A percentile compares a stretch with the other conserved stretches of the same genome.
phyloP scores from a whole-genome alignment of 2,797 vertebrate species.

The Crocidura indochinensis region DNA sequence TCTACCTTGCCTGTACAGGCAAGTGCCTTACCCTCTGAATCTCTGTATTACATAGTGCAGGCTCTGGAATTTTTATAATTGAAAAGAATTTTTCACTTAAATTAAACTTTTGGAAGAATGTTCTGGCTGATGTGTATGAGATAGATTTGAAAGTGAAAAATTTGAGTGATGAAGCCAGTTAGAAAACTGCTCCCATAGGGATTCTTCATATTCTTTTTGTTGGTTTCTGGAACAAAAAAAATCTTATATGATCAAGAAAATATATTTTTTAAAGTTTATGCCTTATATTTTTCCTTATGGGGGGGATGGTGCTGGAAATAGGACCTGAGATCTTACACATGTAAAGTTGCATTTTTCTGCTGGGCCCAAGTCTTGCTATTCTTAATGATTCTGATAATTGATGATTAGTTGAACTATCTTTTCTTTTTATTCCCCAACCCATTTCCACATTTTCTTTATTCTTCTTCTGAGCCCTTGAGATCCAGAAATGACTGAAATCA shows the following conservation, averaged over 20 bases:
- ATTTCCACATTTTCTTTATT: slow-evolving; percentile 22
- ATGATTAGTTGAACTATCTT: not conserved
- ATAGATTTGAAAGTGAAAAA: not conserved
- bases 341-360: too few species aligned
- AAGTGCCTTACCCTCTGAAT: not conserved
- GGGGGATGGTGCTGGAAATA: too few species aligned
- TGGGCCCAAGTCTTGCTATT: not conserved
- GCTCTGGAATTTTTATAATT: slow-evolving; percentile 16
- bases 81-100: slow-evolving; percentile 41
- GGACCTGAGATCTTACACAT: too few species aligned
- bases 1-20: too few species aligned
- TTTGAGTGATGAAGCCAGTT: not conserved
- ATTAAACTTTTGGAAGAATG: slow-evolving; percentile 4
- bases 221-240: slow-evolving; percentile 47
- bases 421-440: not conserved
- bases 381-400: slow-evolving; percentile 15
- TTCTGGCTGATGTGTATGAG: slow-evolving; percentile 37
- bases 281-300: not conserved
- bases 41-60: not conserved
- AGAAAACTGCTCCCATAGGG: not conserved
- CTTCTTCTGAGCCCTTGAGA: slow-evolving; percentile 64
- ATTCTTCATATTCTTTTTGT: not conserved
- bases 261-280: slow-evolving; percentile 24
- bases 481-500: slow-evolving; percentile 65
- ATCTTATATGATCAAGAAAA: not conserved